These are phyloP conservation scores for Chloroceryle aenea DNA, from an alignment of 2,113 vertebrate genomes.

Conservation along the genomic window DNA sequence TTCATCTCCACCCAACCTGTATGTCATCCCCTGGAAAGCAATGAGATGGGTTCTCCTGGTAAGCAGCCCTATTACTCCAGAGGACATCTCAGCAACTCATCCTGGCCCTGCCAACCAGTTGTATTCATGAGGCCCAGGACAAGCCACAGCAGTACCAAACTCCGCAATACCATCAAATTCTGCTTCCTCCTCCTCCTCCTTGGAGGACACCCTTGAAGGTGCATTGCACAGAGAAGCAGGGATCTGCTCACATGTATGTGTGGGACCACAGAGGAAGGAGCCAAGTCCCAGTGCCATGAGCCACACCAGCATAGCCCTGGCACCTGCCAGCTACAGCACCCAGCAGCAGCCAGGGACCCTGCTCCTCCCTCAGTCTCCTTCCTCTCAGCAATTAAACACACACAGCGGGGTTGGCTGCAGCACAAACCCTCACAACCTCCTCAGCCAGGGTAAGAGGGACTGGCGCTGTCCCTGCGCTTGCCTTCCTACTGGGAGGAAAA, in stretches of 20 bases:
- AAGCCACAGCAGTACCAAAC: neutral
- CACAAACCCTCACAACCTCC: neutral
- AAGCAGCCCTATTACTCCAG: neutral
- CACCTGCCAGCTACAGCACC: fast-evolving
- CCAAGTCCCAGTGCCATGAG: neutral
- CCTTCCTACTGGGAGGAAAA: neutral
- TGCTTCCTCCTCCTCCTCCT: neutral
- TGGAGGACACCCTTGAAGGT: fast-evolving
- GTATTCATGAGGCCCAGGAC: neutral
- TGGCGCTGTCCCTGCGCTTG: neutral
- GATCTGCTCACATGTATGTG: fast-evolving
- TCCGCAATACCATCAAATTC: neutral
- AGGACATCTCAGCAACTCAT: neutral
- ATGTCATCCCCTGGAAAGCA: neutral
- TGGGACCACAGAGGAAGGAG: neutral
- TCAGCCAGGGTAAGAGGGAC: fast-evolving
- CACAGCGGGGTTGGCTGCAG: neutral
- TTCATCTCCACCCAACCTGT: neutral
- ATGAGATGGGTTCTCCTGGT: neutral
- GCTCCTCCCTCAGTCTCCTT: fast-evolving
- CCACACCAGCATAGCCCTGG: fast-evolving
- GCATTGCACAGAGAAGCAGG: neutral
- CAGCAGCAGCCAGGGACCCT: fast-evolving
- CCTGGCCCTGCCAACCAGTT: neutral
- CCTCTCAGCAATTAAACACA: neutral